Base-by-base conservation (phyloP, 2,888 invertebrate genomes). In the Rhingia campestris region DNA sequence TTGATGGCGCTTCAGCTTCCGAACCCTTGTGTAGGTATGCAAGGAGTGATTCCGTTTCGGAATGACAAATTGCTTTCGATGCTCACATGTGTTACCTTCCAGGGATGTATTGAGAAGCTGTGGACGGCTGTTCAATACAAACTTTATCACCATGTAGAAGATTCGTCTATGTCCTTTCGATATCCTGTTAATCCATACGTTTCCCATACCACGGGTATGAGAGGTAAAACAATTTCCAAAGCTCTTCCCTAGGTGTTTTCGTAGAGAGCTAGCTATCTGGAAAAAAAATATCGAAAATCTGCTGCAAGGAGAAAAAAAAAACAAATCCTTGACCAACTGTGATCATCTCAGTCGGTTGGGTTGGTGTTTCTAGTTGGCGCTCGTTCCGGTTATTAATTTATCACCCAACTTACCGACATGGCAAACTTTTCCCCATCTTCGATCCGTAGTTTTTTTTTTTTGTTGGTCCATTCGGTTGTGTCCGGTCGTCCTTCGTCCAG, bases 321-420 rank as follows among this genome's bases (percentile, higher is more conserved):
- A 72, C 63, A 59, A 58, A 74, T 84, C 84, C 84, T 84, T 84
- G 79, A 84, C 84, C 84, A 84, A 84, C 79, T 84, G 84, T 84
- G 84, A 74, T 84, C 84, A 70, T 74, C 64, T 73, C 76, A 33
- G 35, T 51, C 39, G 69, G 49, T 51, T 14, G 59, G 63, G 33
- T 51, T 37, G 58, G 64, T 66, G 39, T 70, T 72, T 73, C 81
- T 77, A 73, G 64, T 74, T 84, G 79, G 80, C 22, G 22, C 84
- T 84, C 79, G 84, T 84, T 84, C 84, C 84, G 84, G 79, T 80
- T 84, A 84, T 84, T 84, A 84, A 84, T 84, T 79, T 84, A 84
- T 84, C 80, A 80, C 84, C 84, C 54, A 80, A 80, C 70, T 80
- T 80, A 80, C 74, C 79, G 66, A 84, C 79, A 74, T 66, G 79